Percentiles rank a stretch among this genome's conserved stretches.
phyloP scores from a whole-genome alignment of 2,113 vertebrate genomes.

The Uria aalge region DNA sequence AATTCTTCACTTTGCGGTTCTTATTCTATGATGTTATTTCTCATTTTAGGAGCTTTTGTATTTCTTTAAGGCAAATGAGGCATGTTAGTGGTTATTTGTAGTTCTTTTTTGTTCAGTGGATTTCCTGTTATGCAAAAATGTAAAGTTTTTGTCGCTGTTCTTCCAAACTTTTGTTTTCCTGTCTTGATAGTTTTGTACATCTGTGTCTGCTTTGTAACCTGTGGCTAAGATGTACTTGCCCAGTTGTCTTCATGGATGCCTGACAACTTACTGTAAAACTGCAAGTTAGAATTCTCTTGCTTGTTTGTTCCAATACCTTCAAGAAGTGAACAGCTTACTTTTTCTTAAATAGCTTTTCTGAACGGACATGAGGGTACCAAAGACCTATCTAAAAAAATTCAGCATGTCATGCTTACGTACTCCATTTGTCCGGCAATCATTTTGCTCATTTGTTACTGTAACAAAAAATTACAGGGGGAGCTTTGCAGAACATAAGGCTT shows the following conservation, averaged over 20 bases:
- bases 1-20: slow-evolving; percentile 59
- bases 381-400: not conserved
- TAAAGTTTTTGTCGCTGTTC: slow-evolving; percentile 53
- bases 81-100: slow-evolving; percentile 62
- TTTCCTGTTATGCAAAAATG: slow-evolving; percentile 67
- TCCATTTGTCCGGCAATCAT: not conserved
- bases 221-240: slow-evolving; percentile 51
- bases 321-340: not conserved
- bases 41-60: slow-evolving; percentile 56
- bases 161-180: slow-evolving; percentile 64
- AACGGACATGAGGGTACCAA: not conserved
- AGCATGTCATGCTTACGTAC: not conserved
- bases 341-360: not conserved
- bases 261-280: slow-evolving; percentile 3
- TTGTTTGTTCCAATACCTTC: not conserved
- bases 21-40: slow-evolving; percentile 39
- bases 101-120: slow-evolving; percentile 62
- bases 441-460: not conserved
- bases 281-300: not conserved
- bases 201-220: slow-evolving; percentile 66
- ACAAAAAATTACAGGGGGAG: not conserved
- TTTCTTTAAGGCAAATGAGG: slow-evolving; percentile 63
- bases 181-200: slow-evolving; percentile 51
- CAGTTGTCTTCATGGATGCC: not conserved
- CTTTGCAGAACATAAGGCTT: not conserved